phyloP scores from a whole-genome alignment of 2,888 invertebrate species.

The Melieria picta region DNA sequence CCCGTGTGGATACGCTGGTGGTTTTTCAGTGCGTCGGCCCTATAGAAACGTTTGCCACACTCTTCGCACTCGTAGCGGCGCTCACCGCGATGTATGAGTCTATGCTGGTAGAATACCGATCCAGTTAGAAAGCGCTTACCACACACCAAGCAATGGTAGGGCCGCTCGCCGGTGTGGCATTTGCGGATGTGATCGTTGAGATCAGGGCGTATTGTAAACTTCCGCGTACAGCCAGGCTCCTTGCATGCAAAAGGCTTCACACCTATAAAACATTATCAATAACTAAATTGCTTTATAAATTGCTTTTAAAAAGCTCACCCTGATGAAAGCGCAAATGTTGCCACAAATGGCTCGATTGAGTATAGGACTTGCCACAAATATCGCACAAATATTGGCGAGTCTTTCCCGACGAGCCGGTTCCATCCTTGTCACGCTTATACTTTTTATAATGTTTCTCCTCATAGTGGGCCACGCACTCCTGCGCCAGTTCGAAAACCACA shows the following conservation, averaged over 20 bases:
- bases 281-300: background rate
- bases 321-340: constrained; percentile 75
- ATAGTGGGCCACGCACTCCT: constrained; percentile 67
- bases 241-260: constrained; percentile 73
- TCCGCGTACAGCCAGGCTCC: constrained; percentile 71
- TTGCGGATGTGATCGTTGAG: constrained; percentile 73
- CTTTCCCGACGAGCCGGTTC: constrained; percentile 46
- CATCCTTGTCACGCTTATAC: constrained; percentile 65
- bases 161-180: constrained; percentile 73
- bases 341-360: constrained; percentile 74
- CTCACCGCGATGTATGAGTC: constrained; percentile 73
- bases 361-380: constrained; percentile 71
- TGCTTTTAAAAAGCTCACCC: constrained; percentile 59
- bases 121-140: constrained; percentile 73
- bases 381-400: constrained; percentile 70
- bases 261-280: constrained; percentile 59
- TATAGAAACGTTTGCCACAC: constrained; percentile 72
- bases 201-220: constrained; percentile 73
- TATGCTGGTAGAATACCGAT: constrained; percentile 73
- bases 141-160: constrained; percentile 72
- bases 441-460: constrained; percentile 70
- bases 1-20: constrained; percentile 72
- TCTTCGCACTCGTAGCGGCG: constrained; percentile 73
- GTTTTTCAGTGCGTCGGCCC: constrained; percentile 74
- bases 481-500: constrained; percentile 54